Percentiles rank a stretch among this genome's conserved stretches.
phyloP scores from a whole-genome alignment of 2,888 invertebrate genomes.

The Hirtodrosophila confusa region DNA sequence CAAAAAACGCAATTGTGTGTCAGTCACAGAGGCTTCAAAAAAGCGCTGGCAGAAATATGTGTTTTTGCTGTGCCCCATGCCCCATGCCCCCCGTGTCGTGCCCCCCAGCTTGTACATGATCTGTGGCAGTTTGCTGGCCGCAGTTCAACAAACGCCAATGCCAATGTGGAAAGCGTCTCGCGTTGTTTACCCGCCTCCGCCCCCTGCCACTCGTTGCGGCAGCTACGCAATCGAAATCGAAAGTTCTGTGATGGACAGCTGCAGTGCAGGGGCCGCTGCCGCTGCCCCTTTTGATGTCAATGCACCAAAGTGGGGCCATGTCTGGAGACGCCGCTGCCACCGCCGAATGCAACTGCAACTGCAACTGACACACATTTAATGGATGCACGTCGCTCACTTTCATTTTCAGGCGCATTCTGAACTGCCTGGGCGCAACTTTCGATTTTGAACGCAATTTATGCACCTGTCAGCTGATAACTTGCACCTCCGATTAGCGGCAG shows the following conservation, averaged over 20 bases:
- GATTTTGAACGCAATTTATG: slow-evolving; percentile 75
- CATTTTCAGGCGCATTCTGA: slow-evolving; percentile 66
- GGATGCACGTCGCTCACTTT: slow-evolving; percentile 73
- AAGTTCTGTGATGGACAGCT: slow-evolving; percentile 78
- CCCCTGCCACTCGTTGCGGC: slow-evolving; percentile 11
- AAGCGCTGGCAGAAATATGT: slow-evolving; percentile 61
- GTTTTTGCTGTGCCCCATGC: slow-evolving; percentile 52
- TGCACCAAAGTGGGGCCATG: slow-evolving; percentile 41
- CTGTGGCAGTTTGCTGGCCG: slow-evolving; percentile 60
- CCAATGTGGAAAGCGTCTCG: slow-evolving; percentile 57
- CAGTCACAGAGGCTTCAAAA: slow-evolving; percentile 71
- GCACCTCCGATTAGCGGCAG: slow-evolving; percentile 54
- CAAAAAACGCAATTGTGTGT: slow-evolving; percentile 71
- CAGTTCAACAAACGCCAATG: slow-evolving; percentile 72
- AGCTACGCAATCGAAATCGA: slow-evolving; percentile 75
- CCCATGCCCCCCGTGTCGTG: neutral
- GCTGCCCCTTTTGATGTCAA: slow-evolving; percentile 47
- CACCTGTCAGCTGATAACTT: slow-evolving; percentile 75
- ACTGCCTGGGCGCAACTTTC: slow-evolving; percentile 67
- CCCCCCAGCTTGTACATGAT: slow-evolving; percentile 43
- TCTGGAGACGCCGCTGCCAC: no score
- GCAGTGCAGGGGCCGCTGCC: slow-evolving; percentile 31
- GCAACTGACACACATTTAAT: slow-evolving; percentile 75
- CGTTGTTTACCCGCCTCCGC: slow-evolving; percentile 15
- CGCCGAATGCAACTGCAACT: slow-evolving; percentile 40